Base-by-base conservation (phyloP, 2,113 vertebrate species). In the Antigone vipio region DNA sequence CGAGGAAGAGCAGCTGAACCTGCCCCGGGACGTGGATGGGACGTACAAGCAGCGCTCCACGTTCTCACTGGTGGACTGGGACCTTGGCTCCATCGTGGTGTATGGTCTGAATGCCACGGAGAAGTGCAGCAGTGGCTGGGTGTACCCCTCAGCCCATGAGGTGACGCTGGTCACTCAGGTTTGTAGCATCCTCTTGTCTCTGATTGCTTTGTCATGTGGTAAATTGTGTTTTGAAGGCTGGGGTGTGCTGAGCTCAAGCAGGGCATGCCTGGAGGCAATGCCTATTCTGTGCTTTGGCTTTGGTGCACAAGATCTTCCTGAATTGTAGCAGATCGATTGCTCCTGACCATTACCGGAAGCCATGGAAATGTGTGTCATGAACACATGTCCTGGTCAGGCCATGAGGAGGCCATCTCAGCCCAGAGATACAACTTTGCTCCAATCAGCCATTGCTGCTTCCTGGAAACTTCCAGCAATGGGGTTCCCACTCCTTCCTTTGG, bases 91-190 rank as follows among this genome's bases (percentile, higher is more conserved):
- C 26, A 98, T 99, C 56, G 35, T 98, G 83, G 76, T 68, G 8
- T 98, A 98, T 4, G 98, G 98, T 35, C 91, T 99, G 9, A 99
- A 99, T 5, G 24, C 63, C 30, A 99, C 98, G 0, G 93, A 98
- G 26, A 76, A 89, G 35, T 99, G 99, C 24, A 74, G 49, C 6
- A 64, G 91, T 19, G 99, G 99, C 66, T 98, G 98, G 91, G 93
- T 95, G 38, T 99, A 98, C 60, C 95, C 66, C 13, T 42, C 22
- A 44, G 62, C 38, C 42, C 44, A 3, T 19, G 44, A 38, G 20
- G 97, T n/a, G 45, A 98, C 96, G 12, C 88, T 98, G 15, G 85
- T 97, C 34, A 98, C 98, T 12, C 98, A 99, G 97, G 99, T 99
- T 83, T 71, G 96, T 88, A 15, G 32, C 22, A 32, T 26, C 7